These are phyloP conservation scores for Diogma glabrata DNA, from an alignment of 2,888 invertebrate genomes.

Conservation along the genomic window DNA sequence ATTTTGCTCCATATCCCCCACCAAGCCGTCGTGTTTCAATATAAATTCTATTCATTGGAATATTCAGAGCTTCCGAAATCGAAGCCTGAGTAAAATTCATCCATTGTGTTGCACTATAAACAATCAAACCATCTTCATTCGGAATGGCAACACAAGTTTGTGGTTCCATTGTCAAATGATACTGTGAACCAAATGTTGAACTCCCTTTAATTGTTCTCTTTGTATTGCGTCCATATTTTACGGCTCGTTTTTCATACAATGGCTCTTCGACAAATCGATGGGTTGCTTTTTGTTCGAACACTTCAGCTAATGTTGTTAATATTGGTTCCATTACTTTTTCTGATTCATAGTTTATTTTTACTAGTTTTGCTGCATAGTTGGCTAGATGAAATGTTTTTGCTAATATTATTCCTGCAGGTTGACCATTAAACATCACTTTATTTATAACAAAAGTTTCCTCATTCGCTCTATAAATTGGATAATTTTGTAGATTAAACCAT, in stretches of 20 bases:
- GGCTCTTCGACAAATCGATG: slow-evolving; percentile 12
- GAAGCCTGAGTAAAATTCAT: slow-evolving; percentile 43
- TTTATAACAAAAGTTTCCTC: slow-evolving; percentile 20
- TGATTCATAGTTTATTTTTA: slow-evolving; percentile 37
- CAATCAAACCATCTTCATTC: slow-evolving; percentile 53
- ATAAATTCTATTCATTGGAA: slow-evolving; percentile 34
- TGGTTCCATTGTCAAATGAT: slow-evolving; percentile 60
- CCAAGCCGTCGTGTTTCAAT: slow-evolving; percentile 33
- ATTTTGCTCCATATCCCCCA: slow-evolving; percentile 57
- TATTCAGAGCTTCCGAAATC: slow-evolving; percentile 33
- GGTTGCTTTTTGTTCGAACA: slow-evolving; percentile 28
- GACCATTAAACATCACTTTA: slow-evolving; percentile 41
- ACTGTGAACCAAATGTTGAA: slow-evolving; percentile 44
- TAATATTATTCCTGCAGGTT: slow-evolving; percentile 51
- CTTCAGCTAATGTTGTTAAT: slow-evolving; percentile 33
- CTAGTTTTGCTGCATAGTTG: slow-evolving; percentile 41
- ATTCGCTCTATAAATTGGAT: slow-evolving; percentile 9
- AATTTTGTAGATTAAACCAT: slow-evolving; percentile 30
- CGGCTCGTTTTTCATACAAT: slow-evolving; percentile 19
- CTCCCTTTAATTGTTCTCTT: slow-evolving; percentile 40
- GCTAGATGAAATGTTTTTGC: slow-evolving; percentile 45
- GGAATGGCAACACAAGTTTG: slow-evolving; percentile 49
- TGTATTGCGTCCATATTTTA: slow-evolving; percentile 19
- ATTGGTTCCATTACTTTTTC: not conserved
- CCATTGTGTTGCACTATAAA: slow-evolving; percentile 48